Evolutionary conservation across 2,113 vertebrate species (phyloP).

Genomic region (Pseudorhombus dupliciocellatus): DNA sequence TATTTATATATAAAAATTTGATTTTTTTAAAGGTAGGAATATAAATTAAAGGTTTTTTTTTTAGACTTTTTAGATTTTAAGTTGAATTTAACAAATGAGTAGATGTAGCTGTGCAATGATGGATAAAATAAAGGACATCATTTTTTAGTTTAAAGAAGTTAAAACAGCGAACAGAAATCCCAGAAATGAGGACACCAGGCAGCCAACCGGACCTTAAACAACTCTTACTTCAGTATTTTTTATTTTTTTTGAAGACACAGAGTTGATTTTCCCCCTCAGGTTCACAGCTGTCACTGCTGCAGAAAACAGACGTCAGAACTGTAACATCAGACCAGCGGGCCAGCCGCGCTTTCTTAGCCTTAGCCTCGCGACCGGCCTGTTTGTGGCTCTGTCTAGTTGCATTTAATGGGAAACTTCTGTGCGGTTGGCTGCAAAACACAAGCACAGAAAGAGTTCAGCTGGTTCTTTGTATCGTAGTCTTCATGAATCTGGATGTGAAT

Average conservation of each 20-base stretch:
- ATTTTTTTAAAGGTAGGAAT: no score
- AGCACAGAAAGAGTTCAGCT: conserved; percentile 11
- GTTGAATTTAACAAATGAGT: neutral
- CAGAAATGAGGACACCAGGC: neutral
- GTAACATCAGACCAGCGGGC: neutral
- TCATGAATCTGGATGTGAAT: conserved; percentile 23
- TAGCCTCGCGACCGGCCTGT: neutral
- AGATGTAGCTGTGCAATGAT: neutral
- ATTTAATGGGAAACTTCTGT: conserved; percentile 25
- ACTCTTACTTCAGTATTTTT: neutral
- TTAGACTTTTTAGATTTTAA: no score
- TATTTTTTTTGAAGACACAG: neutral
- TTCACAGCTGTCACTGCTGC: conserved; percentile 8
- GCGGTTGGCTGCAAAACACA: neutral
- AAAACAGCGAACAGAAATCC: neutral
- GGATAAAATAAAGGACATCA: neutral
- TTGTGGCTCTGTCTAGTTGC: neutral
- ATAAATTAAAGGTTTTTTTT: no score
- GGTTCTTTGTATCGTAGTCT: neutral
- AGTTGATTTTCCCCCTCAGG: neutral
- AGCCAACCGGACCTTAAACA: neutral
- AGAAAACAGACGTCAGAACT: neutral
- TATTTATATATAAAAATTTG: no score
- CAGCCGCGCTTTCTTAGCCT: neutral
- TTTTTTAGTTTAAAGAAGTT: neutral